A percentile compares a stretch with the other conserved stretches of the same genome.
Conservation (phyloP, 92 coral and sea anemone genomes). For the Nematostella vectensis region DNA sequence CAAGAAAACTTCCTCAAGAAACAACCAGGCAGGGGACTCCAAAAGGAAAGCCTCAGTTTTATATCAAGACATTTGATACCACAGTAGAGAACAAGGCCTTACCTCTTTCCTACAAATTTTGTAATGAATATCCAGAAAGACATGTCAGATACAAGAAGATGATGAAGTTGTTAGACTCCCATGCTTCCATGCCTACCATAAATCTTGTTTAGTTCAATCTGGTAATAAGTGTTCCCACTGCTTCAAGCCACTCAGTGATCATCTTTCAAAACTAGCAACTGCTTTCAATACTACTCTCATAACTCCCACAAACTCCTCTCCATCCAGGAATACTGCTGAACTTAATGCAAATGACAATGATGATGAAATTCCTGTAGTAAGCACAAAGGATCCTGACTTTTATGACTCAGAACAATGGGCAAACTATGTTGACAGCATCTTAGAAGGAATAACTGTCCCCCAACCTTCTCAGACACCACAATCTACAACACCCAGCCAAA, state of each 20-base stretch:
- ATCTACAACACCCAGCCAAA: neutral
- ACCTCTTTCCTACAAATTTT: slow-evolving; percentile 14
- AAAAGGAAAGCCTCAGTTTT: slow-evolving; percentile 17
- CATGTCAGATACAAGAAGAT: slow-evolving; percentile 3
- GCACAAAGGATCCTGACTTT: slow-evolving; percentile 11
- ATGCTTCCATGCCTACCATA: slow-evolving; percentile 23
- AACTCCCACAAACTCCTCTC: slow-evolving; percentile 5
- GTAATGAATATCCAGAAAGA: slow-evolving; percentile 1
- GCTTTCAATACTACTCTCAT: slow-evolving; percentile 7
- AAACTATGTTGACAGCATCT: neutral
- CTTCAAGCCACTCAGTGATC: slow-evolving; percentile 7
- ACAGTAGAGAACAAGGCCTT: slow-evolving; percentile 14
- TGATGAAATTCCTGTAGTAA: slow-evolving; percentile 5
- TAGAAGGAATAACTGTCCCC: slow-evolving; percentile 5
- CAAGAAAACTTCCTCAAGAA: too few relatives aligned
- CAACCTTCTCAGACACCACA: slow-evolving; percentile 7
- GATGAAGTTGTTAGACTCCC: slow-evolving; percentile 9
- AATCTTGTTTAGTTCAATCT: neutral
- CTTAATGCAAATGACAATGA: neutral
- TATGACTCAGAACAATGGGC: slow-evolving; percentile 16
- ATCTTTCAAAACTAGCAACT: neutral
- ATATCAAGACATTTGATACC: slow-evolving; percentile 16
- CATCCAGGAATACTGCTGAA: neutral
- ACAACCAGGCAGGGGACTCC: slow-evolving; percentile 14
- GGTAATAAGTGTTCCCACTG: slow-evolving; percentile 17